These are phyloP conservation scores for Paradoxurus hermaphroditus DNA, from an alignment of 2,113 vertebrate genomes.

Conservation along the genomic window DNA sequence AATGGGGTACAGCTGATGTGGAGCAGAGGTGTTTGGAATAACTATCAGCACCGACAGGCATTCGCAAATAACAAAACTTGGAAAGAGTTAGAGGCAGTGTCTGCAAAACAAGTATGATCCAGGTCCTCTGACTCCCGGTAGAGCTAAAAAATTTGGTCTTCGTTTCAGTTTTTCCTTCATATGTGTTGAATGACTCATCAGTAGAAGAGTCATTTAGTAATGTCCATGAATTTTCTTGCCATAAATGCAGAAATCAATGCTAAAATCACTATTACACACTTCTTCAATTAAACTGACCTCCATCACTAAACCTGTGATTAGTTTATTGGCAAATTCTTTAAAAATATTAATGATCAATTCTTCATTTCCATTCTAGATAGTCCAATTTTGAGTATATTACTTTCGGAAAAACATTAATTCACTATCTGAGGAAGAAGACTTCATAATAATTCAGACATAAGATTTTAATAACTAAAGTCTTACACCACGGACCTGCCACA, in stretches of 20 bases:
- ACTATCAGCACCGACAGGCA: neutral
- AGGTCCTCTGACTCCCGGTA: neutral
- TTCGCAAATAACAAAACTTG: neutral
- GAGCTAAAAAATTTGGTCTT: neutral
- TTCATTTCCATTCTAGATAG: neutral
- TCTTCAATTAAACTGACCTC: neutral
- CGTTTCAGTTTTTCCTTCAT: neutral
- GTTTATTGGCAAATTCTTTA: neutral
- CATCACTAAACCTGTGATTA: neutral
- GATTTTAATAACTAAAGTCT: conserved; percentile 19
- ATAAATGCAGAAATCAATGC: neutral
- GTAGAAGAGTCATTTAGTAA: neutral
- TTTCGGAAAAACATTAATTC: conserved; percentile 43
- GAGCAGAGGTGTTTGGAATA: neutral
- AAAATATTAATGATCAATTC: conserved; percentile 7
- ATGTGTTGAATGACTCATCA: neutral
- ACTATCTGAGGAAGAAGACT: neutral
- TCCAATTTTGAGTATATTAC: neutral
- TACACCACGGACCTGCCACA: neutral
- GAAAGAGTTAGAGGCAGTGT: neutral
- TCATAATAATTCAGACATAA: neutral
- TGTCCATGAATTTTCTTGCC: neutral
- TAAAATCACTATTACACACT: neutral
- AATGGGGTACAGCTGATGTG: neutral
- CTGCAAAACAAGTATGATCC: neutral